Evolutionary conservation across 2,797 vertebrate genomes (phyloP).

Genomic region (Fratercula arctica): DNA sequence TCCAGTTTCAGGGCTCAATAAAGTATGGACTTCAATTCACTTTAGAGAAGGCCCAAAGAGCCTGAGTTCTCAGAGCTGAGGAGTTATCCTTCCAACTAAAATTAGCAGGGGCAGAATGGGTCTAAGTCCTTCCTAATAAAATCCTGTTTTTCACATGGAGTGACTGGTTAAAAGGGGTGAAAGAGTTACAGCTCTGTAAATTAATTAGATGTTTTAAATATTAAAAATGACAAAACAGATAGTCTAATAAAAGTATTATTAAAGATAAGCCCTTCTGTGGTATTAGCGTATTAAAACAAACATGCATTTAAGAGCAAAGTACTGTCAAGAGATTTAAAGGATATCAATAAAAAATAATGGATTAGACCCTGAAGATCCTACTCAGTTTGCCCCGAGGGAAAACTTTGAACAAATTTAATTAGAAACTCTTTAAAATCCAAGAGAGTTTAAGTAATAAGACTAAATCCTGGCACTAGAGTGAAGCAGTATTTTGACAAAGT

Average conservation of each 20-base stretch:
- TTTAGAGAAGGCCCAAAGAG: neutral
- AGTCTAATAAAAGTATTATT: slow-evolving; percentile 1
- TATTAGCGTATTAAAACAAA: slow-evolving; percentile 14
- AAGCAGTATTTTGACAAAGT: neutral
- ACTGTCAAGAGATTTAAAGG: neutral
- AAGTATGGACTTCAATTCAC: neutral
- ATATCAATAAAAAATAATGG: neutral
- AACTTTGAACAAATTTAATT: slow-evolving; percentile 23
- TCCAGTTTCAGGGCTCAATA: neutral
- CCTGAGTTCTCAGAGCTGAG: neutral
- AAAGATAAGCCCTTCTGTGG: neutral
- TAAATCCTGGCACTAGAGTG: neutral
- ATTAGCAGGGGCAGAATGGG: neutral
- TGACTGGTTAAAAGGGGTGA: neutral
- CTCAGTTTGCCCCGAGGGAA: slow-evolving; percentile 7
- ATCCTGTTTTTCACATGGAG: neutral
- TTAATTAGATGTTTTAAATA: neutral
- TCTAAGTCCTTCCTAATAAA: neutral
- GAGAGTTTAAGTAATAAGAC: slow-evolving; percentile 8
- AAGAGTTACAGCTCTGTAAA: neutral
- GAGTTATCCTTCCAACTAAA: neutral
- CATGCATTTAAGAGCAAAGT: neutral
- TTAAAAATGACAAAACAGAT: neutral
- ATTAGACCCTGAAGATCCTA: slow-evolving; percentile 13
- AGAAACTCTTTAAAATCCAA: slow-evolving; percentile 29